Evolutionary conservation across 2,113 vertebrate genomes (phyloP), one percentile per base, ranked within the genome.

Genomic region (Xyliphius kryptos): DNA sequence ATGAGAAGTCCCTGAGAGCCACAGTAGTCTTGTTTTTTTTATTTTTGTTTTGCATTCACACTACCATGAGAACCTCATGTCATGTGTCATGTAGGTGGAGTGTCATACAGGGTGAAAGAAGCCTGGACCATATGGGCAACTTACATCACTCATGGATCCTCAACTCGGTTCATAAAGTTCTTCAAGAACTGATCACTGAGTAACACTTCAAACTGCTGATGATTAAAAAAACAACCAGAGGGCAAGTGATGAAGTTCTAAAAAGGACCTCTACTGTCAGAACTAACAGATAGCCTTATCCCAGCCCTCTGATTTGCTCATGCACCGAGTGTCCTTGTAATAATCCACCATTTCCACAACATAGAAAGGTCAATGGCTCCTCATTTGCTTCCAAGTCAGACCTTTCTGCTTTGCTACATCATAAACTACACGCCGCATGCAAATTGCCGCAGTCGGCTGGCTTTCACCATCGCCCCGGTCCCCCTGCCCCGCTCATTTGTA

Each of bases 311-410:
- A 48, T 57, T 70, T 59, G 9, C 40, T 40, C 19, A 53, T 53
- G 48, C 67, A 19, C 43, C 17, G 40, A 49, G 15, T 49, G 61
- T 60, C 41, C 8, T 15, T 9, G 56, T 61, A 70, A 70, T 70
- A 59, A 70, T 65, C 46, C 61, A 55, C 32, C 43, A 32, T 65
- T 65, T 70, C 50, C 19, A 65, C 56, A 65, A 60, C 68, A 55
- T 55, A 26, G 49, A 53, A 70, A 70, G 61, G 56, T 65, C 61
- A 70, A 55, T 14, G 50, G 26, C 61, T 55, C 60, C 61, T 70
- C 61, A 60, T 65, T 70, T 65, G 61, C 61, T 58, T 53, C 1
- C 38, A 70, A n/a, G 48, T 64, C 36, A 38, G 41, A 64, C 41
- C 55, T 58, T 59, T 70, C 44, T 59, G 61, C 56, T 60, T 64